Evolutionary conservation across 2,888 invertebrate species (phyloP).

Genomic region (Deilephila elpenor): DNA sequence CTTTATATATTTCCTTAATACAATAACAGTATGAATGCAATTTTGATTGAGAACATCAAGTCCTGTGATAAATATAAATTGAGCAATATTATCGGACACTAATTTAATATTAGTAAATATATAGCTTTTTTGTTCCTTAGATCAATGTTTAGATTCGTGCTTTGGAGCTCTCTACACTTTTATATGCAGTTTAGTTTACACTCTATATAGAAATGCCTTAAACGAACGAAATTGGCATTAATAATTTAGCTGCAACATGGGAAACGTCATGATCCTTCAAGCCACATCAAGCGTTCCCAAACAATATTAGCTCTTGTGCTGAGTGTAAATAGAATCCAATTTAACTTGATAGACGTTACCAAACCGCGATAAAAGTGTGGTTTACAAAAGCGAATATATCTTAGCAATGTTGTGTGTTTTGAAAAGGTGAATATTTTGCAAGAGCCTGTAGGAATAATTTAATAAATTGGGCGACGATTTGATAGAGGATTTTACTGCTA

Average conservation of each 20-base stretch:
- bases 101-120: slow-evolving; percentile 2
- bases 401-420: not conserved
- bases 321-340: not conserved
- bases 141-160: slow-evolving; percentile 11
- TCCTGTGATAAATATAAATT: slow-evolving; percentile 24
- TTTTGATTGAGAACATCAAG: not conserved
- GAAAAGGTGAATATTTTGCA: not conserved
- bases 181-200: not conserved
- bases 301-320: not conserved
- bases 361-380: not conserved
- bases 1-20: not conserved
- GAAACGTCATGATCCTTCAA: slow-evolving; percentile 2
- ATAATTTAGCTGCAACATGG: not conserved
- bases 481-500: not conserved
- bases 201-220: not conserved
- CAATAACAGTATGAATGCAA: not conserved
- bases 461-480: not conserved
- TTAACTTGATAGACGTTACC: not conserved
- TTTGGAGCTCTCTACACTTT: not conserved
- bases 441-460: not conserved
- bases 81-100: slow-evolving; percentile 20
- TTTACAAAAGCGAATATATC: not conserved
- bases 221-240: not conserved
- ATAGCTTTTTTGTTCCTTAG: slow-evolving; percentile 7
- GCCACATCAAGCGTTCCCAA: not conserved